A percentile compares a stretch with the other conserved stretches of the same genome.
Conservation (phyloP, 1,140 invertebrate genomes). For the Patella vulgata region DNA sequence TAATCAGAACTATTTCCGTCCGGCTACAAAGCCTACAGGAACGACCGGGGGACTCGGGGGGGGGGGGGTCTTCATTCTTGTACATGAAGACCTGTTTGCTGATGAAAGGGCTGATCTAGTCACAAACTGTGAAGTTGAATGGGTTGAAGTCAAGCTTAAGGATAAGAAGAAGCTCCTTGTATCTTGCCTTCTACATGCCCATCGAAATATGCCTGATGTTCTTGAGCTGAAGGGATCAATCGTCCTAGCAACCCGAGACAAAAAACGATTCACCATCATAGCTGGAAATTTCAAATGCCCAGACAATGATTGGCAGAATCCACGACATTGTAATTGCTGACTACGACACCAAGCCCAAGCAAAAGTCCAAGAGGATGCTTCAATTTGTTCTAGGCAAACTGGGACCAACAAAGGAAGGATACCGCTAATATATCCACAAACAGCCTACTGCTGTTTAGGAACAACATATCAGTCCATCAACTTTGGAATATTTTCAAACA, state of each 20-base stretch:
- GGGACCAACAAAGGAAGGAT: conserved; percentile 12
- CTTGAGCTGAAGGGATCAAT: conserved; percentile 20
- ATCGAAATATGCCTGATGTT: conserved; percentile 6
- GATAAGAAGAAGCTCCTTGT: conserved; percentile 12
- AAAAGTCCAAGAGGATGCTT: conserved; percentile 16
- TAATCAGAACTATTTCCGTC: too few species aligned
- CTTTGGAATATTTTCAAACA: too few species aligned
- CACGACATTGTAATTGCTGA: conserved; percentile 28
- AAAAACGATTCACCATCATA: too few species aligned
- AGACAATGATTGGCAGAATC: conserved; percentile 16
- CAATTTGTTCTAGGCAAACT: conserved; percentile 21
- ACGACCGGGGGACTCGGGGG: conserved; percentile 23
- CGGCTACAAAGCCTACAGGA: too few species aligned
- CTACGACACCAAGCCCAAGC: conserved; percentile 8
- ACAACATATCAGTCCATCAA: neutral
- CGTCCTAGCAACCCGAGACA: too few species aligned
- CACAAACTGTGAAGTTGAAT: conserved; percentile 26
- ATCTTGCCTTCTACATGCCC: conserved; percentile 19
- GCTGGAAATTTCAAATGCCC: conserved; percentile 28
- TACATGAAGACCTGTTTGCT: conserved; percentile 13
- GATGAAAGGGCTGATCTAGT: conserved; percentile 13
- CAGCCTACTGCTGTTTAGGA: too few species aligned
- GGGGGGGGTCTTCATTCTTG: conserved; percentile 28
- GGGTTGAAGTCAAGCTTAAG: conserved; percentile 23
- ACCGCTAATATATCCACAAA: conserved; percentile 4